Evolutionary conservation across 53 echinoderm and acorn worm genomes (phyloP), one percentile per base, ranked within the genome.

Genomic region (Paracentrotus lividus): DNA sequence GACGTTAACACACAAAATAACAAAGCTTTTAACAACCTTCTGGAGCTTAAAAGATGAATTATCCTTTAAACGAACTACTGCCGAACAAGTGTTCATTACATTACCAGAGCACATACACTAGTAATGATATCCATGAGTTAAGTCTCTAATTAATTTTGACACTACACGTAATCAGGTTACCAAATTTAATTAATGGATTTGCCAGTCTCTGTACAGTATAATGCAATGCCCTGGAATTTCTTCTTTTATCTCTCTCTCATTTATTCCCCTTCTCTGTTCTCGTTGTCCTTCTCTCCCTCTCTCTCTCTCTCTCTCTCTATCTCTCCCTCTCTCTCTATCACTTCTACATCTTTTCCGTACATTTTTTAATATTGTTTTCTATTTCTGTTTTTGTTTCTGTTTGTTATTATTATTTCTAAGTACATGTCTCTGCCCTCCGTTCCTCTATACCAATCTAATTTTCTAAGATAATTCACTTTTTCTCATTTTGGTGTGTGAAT

Each of bases 101-200:
- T 78, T n/a, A 45, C 45, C 45, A 78, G 78, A 43, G 26, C 8
- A 43, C 67, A 64, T 64, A 36, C 12, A 51, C 20, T 45, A 24
- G 45, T 69, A 78, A 78, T 2, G 78, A 78, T 47, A 78, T 47
- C 78, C 47, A 0, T 0, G 32, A 78, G 78, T 45, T 78, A 45
- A 78, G 47, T 47, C 78, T 26, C 78, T 78, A 78, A 78, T 78
- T 78, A 47, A 78, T 78, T 24, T 44, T 78, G 78, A 78, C 78
- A 78, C 78, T 78, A 78, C 78, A 24, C 43, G 9, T 78, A 78
- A 78, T 78, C 78, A 78, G 47, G 78, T 78, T 78, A 78, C 47
- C 14, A 3, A 45, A 78, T 47, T 23, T 78, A 45, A 78, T 78
- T 78, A 78, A 78, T 78, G 78, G 78, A 44, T 78, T 78, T 78